A percentile compares a stretch with the other conserved stretches of the same genome.
phyloP scores from a whole-genome alignment of 2,888 invertebrate species.

The Parochlus steinenii region DNA sequence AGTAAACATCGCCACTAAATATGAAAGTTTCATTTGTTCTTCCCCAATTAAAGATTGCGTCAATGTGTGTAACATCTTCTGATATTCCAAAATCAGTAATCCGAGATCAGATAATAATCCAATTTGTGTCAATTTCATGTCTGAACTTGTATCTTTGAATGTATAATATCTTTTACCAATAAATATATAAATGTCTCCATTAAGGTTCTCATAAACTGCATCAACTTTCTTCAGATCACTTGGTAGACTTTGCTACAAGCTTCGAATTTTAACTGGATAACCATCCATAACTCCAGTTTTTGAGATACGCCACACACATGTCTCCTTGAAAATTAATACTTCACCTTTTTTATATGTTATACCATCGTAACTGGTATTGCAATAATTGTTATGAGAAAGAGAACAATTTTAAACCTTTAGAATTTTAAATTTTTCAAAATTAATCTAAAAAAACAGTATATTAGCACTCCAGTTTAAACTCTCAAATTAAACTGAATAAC shows the following conservation, averaged over 20 bases:
- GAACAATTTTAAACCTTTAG: too few species aligned
- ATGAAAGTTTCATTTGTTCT: conserved; percentile 75
- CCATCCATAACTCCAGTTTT: conserved; percentile 46
- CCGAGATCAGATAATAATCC: background rate
- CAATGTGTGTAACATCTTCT: conserved; percentile 49
- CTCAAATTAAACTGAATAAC: too few species aligned
- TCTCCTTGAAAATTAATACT: conserved; percentile 71
- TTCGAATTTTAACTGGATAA: conserved; percentile 57
- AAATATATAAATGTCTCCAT: conserved; percentile 70
- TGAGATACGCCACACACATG: conserved; percentile 77
- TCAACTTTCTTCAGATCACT: conserved; percentile 57
- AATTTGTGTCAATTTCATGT: conserved; percentile 42
- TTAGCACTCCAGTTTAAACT: too few species aligned
- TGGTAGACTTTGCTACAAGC: conserved; percentile 60
- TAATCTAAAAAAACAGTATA: too few species aligned
- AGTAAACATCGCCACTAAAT: conserved; percentile 64
- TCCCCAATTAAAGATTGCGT: conserved; percentile 80
- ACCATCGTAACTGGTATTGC: conserved; percentile 70
- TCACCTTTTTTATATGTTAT: conserved; percentile 68
- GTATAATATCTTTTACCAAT: conserved; percentile 34
- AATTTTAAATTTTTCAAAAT: too few species aligned
- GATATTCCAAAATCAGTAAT: conserved; percentile 48
- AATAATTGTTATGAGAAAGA: too few species aligned
- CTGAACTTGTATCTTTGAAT: background rate
- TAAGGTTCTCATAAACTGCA: conserved; percentile 72